Evolutionary conservation across 2,797 vertebrate species (phyloP), one percentile per base, ranked within the genome.

Genomic region (Eremophila alpestris): DNA sequence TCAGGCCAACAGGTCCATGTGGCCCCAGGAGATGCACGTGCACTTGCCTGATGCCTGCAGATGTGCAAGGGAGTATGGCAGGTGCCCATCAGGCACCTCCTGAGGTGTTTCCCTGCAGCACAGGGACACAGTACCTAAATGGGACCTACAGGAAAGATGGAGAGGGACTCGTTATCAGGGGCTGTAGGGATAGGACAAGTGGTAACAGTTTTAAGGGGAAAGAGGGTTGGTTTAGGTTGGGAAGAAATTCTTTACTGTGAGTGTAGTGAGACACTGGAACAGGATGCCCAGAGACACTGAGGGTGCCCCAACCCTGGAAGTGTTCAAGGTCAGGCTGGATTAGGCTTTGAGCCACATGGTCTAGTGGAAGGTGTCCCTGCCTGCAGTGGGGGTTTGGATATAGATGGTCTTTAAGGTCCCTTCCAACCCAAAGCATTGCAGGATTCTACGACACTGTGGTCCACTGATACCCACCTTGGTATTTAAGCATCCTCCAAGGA

Each of bases 171-270:
- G 0, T 70, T 49, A 15, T 27, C 16, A 24, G 56, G 24, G 30
- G 19, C 8, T 40, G 24, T 4, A 46, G 27, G 7, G 9, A 18
- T 10, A 18, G 30, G 40, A 43, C 0, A 1, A 73, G 11, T 1
- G 1, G 11, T 40, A 79, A 41, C 0, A 2, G 27, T 9, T 73
- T 74, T 54, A 55, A 65, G 19, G 10, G 67, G 36, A 48, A 77
- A 81, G 48, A 58, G 5, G 15, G 22, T 29, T 76, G 32, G 29
- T 68, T 64, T 36, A 36, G 6, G 10, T 22, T 2, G 20, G 36
- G 29, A 73, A 76, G 3, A 36, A 70, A 23, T 56, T 76, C 7
- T 90, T 71, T 4, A 17, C 10, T 19, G 3, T 55, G 27, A 32
- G 26, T 18, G 17, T 27, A 36, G 9, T 56, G 55, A 60, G 32